phyloP scores from a whole-genome alignment of 2,797 vertebrate genomes.

The Tragelaphus oryx region DNA sequence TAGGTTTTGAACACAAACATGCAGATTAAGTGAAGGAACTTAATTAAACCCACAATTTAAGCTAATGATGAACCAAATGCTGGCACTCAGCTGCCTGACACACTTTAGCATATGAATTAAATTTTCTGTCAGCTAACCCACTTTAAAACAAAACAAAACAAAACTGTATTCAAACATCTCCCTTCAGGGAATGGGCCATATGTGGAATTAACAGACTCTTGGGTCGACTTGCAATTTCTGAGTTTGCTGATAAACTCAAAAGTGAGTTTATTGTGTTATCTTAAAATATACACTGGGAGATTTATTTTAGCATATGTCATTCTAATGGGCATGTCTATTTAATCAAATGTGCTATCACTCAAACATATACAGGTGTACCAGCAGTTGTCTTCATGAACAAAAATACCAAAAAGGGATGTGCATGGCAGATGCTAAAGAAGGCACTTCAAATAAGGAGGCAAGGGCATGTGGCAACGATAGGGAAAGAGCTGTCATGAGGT shows the following conservation, averaged over 20 bases:
- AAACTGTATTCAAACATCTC: constrained; percentile 24
- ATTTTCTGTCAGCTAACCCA: constrained; percentile 61
- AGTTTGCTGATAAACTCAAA: constrained; percentile 14
- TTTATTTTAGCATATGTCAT: constrained; percentile 17
- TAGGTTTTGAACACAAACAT: constrained; percentile 50
- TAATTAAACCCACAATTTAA: constrained; percentile 61
- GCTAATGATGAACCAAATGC: constrained; percentile 52
- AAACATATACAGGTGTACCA: neutral
- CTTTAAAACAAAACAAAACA: constrained; percentile 5
- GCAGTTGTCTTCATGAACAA: neutral
- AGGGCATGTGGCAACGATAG: neutral
- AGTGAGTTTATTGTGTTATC: constrained; percentile 20
- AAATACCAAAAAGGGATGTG: neutral
- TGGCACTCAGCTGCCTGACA: constrained; percentile 57
- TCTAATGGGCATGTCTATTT: neutral
- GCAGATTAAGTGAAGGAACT: constrained; percentile 57
- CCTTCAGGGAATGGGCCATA: constrained; percentile 47
- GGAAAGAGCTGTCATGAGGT: neutral
- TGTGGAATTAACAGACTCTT: constrained; percentile 40
- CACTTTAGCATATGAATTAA: constrained; percentile 65
- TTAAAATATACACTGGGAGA: constrained; percentile 18
- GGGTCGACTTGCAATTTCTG: constrained; percentile 23
- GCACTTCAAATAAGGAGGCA: neutral
- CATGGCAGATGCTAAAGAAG: neutral
- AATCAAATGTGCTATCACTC: neutral